These are phyloP conservation scores for Dusona sp. DNA, from an alignment of 2,888 invertebrate species.

Conservation along the genomic window DNA sequence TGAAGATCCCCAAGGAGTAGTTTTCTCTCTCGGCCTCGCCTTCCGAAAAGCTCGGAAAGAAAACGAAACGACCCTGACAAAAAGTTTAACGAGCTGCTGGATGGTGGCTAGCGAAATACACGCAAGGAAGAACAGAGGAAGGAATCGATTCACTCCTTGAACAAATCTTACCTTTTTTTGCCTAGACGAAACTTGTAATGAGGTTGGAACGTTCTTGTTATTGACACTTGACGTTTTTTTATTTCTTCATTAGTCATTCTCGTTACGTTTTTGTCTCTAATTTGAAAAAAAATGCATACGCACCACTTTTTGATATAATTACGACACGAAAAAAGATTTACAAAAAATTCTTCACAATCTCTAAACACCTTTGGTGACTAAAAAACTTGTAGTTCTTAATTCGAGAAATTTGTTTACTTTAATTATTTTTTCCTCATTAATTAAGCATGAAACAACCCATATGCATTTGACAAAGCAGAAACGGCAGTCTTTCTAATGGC, in stretches of 20 bases:
- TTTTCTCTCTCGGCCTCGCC: slow-evolving; percentile 64
- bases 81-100: slow-evolving; percentile 81
- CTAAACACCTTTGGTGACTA: background rate
- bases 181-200: background rate
- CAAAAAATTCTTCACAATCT: background rate
- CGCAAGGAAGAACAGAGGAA: background rate
- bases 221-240: background rate
- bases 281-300: background rate
- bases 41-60: slow-evolving; percentile 71
- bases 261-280: background rate
- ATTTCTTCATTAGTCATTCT: slow-evolving; percentile 4
- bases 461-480: slow-evolving; percentile 1
- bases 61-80: slow-evolving; percentile 79
- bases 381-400: background rate
- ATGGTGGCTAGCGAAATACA: slow-evolving; percentile 38
- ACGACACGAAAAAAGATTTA: too few relatives aligned
- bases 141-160: slow-evolving; percentile 18
- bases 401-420: background rate
- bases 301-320: background rate
- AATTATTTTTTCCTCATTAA: background rate
- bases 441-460: background rate
- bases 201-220: background rate
- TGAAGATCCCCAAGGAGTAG: slow-evolving; percentile 77
- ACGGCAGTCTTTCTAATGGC: slow-evolving; percentile 76
- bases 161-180: background rate